Base-by-base conservation (phyloP, 30 jellyfish, hydroid and myxozoan genomes). In the Pelagia noctiluca region DNA sequence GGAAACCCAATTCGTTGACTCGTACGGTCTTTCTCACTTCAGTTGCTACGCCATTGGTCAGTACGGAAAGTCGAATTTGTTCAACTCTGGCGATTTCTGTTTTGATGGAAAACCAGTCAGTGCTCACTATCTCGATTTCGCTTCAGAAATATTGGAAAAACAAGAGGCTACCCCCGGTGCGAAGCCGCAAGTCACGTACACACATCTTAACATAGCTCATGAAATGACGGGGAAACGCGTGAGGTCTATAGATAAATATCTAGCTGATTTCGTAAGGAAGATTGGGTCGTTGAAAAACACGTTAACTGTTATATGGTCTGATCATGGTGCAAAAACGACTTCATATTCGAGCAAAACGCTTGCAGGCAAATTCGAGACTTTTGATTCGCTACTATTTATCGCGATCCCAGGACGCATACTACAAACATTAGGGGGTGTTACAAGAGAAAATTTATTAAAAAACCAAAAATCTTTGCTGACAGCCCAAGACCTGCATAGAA, bases 141-240 rank as follows among this genome's bases (percentile, higher is more conserved):
- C 81, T 37, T 21, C 78, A 21, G 49, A 35, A 7, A 38, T 75
- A n/a, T 83, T 47, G 19, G 36, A 52, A 33, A 16, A 48, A 23
- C 79, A 63, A 53, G 97, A 88, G 69, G 36, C 86, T 23, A 23
- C 70, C 30, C 54, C 77, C 35, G 70, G 66, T 24, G 54, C 86
- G 30, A 69, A 60, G 18, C 95, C 98, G 37, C 91, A 85, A 48
- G 75, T 92, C 52, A 76, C 94, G 48, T 92, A 92, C 75, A 92
- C 96, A 61, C 98, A 92, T 61, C 35, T 92, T 3, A 92, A 92
- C 85, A 84, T 92, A 19, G 98, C 92, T 18, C 98, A 92, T 69
- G 98, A 92, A 84, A 62, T 32, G 31, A 69, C 98, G 37, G 98
- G 98, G 33, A 63, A 31, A 69, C 95, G 98, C 16, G 79, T 87